phyloP scores from a whole-genome alignment of 2,113 vertebrate species.

The human (Homo sapiens) region DNA sequence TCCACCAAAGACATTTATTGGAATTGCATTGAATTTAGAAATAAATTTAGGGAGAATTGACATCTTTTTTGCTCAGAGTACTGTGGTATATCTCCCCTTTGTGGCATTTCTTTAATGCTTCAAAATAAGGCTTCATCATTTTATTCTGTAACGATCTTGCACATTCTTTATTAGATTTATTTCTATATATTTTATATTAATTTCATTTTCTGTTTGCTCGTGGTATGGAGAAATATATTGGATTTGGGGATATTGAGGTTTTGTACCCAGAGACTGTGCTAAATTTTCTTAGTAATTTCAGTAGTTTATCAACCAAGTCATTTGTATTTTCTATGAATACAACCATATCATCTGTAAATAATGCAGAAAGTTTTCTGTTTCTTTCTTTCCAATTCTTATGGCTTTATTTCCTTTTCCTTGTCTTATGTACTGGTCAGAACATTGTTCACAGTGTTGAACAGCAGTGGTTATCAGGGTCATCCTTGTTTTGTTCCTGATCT shows the following conservation, averaged over 20 bases:
- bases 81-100: background rate
- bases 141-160: background rate
- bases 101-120: background rate
- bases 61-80: background rate
- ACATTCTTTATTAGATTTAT: constrained; percentile 45
- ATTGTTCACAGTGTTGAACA: background rate
- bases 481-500: background rate
- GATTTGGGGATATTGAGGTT: background rate
- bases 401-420: background rate
- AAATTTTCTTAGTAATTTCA: constrained; percentile 44
- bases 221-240: constrained; percentile 30
- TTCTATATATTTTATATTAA: constrained; percentile 33
- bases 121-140: background rate
- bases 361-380: background rate
- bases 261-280: background rate
- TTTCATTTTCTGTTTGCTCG: constrained; percentile 44
- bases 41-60: constrained; percentile 32
- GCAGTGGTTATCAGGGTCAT: background rate
- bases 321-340: constrained; percentile 36
- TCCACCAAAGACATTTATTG: background rate
- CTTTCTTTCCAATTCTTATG: background rate
- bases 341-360: constrained; percentile 27
- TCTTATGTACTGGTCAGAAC: background rate
- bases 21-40: constrained; percentile 32
- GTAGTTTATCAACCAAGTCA: background rate